Evolutionary conservation across 2,113 vertebrate genomes (phyloP).

Genomic region (Cygnus buccinator): DNA sequence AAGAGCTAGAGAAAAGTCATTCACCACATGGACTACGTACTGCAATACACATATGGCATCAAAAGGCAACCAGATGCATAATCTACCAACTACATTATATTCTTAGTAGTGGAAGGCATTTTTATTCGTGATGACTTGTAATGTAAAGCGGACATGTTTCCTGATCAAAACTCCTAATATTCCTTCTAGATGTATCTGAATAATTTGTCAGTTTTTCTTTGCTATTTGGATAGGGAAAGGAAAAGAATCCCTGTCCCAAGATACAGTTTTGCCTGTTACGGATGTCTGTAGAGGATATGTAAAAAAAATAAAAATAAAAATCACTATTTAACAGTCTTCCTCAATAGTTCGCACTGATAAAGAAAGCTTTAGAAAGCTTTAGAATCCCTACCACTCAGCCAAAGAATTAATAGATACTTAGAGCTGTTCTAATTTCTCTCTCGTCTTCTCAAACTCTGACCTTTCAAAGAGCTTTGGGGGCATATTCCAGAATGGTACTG

Average conservation of each 20-base stretch:
- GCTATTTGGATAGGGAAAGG: not conserved
- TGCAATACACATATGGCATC: not conserved
- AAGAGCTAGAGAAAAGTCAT: not conserved
- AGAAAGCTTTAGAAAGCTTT: not conserved
- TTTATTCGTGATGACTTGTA: not conserved
- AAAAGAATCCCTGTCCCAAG: not conserved
- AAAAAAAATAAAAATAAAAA: not conserved
- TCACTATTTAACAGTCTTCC: not conserved
- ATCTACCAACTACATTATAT: not conserved
- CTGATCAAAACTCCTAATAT: not conserved
- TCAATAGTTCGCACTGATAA: not conserved
- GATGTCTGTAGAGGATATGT: not conserved
- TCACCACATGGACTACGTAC: not conserved
- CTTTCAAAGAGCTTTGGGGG: not conserved
- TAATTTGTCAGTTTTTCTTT: not conserved
- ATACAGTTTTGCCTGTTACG: constrained; percentile 1
- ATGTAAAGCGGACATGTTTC: not conserved
- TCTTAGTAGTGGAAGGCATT: not conserved
- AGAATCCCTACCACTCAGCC: not conserved
- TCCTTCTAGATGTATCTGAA: not conserved
- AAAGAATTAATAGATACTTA: not conserved
- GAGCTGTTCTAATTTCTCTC: not conserved
- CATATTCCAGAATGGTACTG: not conserved
- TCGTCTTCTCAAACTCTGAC: not conserved
- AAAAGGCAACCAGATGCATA: not conserved